Base-by-base conservation (phyloP, 2,797 vertebrate species). In the Acanthurus lineatus region DNA sequence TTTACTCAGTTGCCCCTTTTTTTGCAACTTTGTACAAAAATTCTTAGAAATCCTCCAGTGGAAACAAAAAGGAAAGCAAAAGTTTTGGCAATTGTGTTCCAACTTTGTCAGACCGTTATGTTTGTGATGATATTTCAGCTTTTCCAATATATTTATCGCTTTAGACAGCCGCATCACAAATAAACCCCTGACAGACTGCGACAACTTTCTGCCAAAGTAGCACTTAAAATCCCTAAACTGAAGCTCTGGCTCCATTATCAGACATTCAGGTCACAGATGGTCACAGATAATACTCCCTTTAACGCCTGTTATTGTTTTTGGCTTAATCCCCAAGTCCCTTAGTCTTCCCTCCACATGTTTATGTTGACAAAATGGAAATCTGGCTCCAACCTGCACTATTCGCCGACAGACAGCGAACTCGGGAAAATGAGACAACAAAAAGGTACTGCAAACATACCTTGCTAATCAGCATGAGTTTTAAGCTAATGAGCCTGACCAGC, bases 241-340 rank as follows among this genome's bases (percentile, higher is more conserved):
- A 71, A 71, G 48, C 73, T 73, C 42, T 17, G 3, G 6, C 38
- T 71, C 58, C 54, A 79, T 67, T 73, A 79, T 79, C 65, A 65
- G 73, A 81, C 68, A 64, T n/a, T 5, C 56, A 53, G 86, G 83
- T 86, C 77, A 75, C 87, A 87, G 87, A 88, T 85, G 85, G 86
- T 73, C 81, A 81, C 70, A 61, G 49, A 78, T 87, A 83, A 79
- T 71, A 42, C 40, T 53, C 81, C 79, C 71, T 77, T 82, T 76
- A 82, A 78, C 0, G 65, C 15, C 28, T 76, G 65, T 80, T 83
- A 78, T 76, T 79, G 80, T 32, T 73, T 81, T 81, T 76, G 74
- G 61, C 64, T 73, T 73, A n/a, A 61, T 73, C 72, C 66, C 54
- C 40, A 19, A 6, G 0, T 78, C 57, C 19, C 9, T 73, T 64